Evolutionary conservation across 2,113 vertebrate species (phyloP).

Genomic region (Menura novaehollandiae): DNA sequence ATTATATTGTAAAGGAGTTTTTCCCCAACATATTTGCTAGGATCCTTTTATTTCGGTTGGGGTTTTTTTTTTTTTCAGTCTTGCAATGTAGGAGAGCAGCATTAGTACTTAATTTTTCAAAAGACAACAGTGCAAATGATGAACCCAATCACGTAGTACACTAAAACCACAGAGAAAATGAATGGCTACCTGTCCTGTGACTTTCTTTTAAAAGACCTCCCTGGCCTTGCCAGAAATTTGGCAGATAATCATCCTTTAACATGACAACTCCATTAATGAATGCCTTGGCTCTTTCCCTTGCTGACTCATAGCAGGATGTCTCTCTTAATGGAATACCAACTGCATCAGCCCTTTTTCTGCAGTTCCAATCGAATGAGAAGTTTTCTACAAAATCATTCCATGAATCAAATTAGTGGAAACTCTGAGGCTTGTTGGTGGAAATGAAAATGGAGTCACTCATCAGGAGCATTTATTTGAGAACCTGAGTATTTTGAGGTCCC

Average conservation of each 20-base stretch:
- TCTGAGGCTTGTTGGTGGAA: background rate
- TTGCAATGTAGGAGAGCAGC: background rate
- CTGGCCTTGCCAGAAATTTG: constrained; percentile 42
- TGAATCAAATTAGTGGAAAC: background rate
- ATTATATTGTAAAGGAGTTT: accelerated
- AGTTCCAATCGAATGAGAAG: background rate
- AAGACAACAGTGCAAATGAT: background rate
- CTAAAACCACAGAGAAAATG: constrained; percentile 21
- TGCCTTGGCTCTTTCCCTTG: background rate
- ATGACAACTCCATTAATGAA: constrained; percentile 52
- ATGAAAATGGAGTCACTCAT: background rate
- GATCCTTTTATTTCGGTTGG: too few relatives aligned
- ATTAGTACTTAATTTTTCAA: background rate
- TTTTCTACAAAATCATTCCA: background rate
- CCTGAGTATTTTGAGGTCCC: background rate
- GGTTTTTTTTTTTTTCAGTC: background rate
- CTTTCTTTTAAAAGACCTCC: constrained; percentile 2
- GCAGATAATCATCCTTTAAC: constrained; percentile 49
- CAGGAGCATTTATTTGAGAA: background rate
- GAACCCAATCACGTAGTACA: background rate
- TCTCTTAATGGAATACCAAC: background rate
- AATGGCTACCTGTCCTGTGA: background rate
- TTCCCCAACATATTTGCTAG: accelerated
- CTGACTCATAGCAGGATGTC: constrained; percentile 9
- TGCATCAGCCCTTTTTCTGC: background rate